Conservation (phyloP, 2,888 invertebrate species). For the Willowsia nigromaculata region DNA sequence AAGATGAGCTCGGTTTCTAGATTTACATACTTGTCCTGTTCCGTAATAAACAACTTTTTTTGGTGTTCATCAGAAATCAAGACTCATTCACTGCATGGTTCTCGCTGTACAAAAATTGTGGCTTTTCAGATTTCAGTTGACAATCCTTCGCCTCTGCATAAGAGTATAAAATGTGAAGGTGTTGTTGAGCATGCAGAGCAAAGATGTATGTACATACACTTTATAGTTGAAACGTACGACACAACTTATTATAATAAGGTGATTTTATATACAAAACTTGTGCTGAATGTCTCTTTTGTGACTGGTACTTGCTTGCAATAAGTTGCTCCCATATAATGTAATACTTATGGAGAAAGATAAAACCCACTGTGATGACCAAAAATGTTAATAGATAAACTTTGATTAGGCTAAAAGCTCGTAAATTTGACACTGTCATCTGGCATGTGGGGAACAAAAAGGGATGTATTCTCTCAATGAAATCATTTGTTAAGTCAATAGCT, state of each 20-base stretch:
- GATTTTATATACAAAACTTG: conserved; percentile 24
- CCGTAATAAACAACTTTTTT: conserved; percentile 68
- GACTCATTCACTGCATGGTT: conserved; percentile 42
- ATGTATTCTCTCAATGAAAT: conserved; percentile 46
- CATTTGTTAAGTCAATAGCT: conserved; percentile 63
- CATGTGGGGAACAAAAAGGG: conserved; percentile 53
- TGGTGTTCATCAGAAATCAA: conserved; percentile 55
- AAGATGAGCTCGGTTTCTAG: conserved; percentile 71
- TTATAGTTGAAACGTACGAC: conserved; percentile 9
- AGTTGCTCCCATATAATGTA: conserved; percentile 5
- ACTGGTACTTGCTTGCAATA: neutral
- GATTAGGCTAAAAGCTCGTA: conserved; percentile 67
- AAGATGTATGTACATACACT: neutral
- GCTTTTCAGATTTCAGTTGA: conserved; percentile 68
- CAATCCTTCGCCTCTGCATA: conserved; percentile 55
- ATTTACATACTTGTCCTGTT: conserved; percentile 71
- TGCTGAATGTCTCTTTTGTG: conserved; percentile 27
- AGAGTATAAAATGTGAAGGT: conserved; percentile 33
- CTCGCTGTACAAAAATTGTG: conserved; percentile 41
- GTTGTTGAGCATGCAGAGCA: conserved; percentile 43
- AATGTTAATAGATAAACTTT: conserved; percentile 68
- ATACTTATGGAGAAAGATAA: conserved; percentile 43
- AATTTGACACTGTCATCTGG: conserved; percentile 68
- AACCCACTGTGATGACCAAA: conserved; percentile 65
- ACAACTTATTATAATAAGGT: neutral